phyloP scores from a whole-genome alignment of 2,113 vertebrate genomes.

The Cynoglossus semilaevis region DNA sequence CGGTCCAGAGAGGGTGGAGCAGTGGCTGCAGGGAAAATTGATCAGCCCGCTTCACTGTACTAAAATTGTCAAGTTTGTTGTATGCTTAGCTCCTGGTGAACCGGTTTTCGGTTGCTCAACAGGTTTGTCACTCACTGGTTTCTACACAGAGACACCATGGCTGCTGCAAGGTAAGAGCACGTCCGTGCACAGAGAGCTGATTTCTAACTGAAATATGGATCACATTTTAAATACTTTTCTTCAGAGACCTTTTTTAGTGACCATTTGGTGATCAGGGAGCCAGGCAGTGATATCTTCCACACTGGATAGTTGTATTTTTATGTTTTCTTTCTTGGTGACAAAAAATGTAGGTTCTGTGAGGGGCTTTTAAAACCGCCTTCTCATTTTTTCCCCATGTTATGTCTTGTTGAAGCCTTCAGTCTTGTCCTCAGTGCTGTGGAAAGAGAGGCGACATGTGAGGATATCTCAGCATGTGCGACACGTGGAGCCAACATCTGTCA shows the following conservation, averaged over 20 bases:
- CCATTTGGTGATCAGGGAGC: slow-evolving; percentile 12
- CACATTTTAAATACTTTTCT: slow-evolving; percentile 23
- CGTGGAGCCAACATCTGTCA: slow-evolving; percentile 30
- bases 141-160: slow-evolving; percentile 51
- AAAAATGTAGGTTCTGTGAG: too few relatives aligned
- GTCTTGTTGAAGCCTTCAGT: neutral
- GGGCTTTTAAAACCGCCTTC: neutral
- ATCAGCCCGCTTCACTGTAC: slow-evolving; percentile 27
- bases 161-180: slow-evolving; percentile 65
- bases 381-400: neutral
- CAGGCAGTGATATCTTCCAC: slow-evolving; percentile 15
- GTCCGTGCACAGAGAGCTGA: neutral
- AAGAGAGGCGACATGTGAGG: neutral
- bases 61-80: slow-evolving; percentile 62
- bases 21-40: slow-evolving; percentile 43
- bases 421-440: neutral
- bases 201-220: neutral
- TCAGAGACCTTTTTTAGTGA: slow-evolving; percentile 27
- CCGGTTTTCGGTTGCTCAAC: slow-evolving; percentile 50
- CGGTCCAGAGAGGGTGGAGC: slow-evolving; percentile 30
- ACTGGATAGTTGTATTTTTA: neutral
- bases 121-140: slow-evolving; percentile 47
- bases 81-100: slow-evolving; percentile 35
- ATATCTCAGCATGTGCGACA: slow-evolving; percentile 3
- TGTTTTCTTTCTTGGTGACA: neutral